Percentiles rank a stretch among this genome's conserved stretches.
Conservation (phyloP, 92 coral and sea anemone genomes). For the Chrysogorgia sp. region DNA sequence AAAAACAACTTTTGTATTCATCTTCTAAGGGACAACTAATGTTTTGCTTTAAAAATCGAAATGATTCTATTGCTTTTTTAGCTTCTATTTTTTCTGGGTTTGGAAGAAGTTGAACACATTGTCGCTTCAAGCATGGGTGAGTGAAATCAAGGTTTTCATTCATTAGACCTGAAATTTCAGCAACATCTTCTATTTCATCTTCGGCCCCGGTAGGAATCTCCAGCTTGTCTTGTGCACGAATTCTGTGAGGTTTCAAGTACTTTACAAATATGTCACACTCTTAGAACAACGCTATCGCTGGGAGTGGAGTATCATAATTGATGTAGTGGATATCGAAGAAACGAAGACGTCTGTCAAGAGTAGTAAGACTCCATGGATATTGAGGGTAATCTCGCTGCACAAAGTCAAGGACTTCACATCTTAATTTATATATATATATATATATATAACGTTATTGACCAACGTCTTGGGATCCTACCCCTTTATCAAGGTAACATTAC, state of each 20-base stretch:
- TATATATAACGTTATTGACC: too few relatives aligned
- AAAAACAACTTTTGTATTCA: too few relatives aligned
- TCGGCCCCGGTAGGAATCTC: slow-evolving; percentile 66
- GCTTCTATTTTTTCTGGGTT: slow-evolving; percentile 62
- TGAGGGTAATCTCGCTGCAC: too few relatives aligned
- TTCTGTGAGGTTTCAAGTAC: slow-evolving; percentile 70
- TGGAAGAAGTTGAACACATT: slow-evolving; percentile 55
- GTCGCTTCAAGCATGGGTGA: slow-evolving; percentile 50
- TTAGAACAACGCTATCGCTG: slow-evolving; percentile 50
- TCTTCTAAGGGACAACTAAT: too few relatives aligned
- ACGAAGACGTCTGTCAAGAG: slow-evolving; percentile 55
- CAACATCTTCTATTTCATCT: slow-evolving; percentile 64
- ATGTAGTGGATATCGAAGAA: slow-evolving; percentile 45
- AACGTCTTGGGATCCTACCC: too few relatives aligned
- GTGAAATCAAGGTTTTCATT: slow-evolving; percentile 25
- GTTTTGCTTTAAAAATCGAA: slow-evolving; percentile 50
- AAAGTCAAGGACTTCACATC: too few relatives aligned
- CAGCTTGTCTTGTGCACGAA: slow-evolving; percentile 60
- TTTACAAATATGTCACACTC: slow-evolving; percentile 57
- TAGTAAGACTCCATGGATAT: too few relatives aligned
- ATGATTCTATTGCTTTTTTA: slow-evolving; percentile 67
- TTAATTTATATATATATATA: too few relatives aligned
- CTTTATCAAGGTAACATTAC: too few relatives aligned
- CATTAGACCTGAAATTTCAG: slow-evolving; percentile 61
- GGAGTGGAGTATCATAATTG: slow-evolving; percentile 41